Percentiles rank a stretch among this genome's conserved stretches.
These are phyloP conservation scores for Xenus cinereus DNA, from an alignment of 2,113 vertebrate species.

Conservation along the genomic window DNA sequence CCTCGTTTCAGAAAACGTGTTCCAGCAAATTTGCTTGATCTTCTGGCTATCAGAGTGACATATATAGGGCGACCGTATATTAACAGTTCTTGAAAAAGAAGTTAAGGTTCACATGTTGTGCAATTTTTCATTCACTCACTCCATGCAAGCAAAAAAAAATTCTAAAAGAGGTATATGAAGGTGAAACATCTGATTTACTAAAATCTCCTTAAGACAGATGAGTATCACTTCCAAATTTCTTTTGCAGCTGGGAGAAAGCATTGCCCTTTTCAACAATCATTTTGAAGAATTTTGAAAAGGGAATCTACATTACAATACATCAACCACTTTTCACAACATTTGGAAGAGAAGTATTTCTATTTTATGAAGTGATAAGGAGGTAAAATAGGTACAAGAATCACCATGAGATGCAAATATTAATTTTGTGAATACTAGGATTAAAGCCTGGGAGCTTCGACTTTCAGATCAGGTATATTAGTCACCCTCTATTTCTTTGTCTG, in stretches of 20 bases:
- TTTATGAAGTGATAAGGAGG: background rate
- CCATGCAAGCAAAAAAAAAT: background rate
- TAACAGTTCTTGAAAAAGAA: slow-evolving; percentile 82
- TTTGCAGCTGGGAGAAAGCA: background rate
- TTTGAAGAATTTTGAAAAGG: background rate
- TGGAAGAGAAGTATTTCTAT: background rate
- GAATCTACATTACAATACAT: background rate
- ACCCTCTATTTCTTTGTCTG: background rate
- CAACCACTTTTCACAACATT: background rate
- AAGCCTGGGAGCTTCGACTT: background rate
- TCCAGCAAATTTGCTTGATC: slow-evolving; percentile 95
- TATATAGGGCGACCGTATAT: slow-evolving; percentile 95
- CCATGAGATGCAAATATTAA: background rate
- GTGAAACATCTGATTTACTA: background rate
- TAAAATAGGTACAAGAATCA: background rate
- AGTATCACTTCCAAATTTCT: background rate
- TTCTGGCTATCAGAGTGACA: slow-evolving; percentile 94
- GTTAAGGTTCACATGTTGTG: slow-evolving; percentile 72
- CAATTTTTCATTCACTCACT: background rate
- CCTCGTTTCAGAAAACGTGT: slow-evolving; percentile 98
- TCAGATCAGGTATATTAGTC: background rate
- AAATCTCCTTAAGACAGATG: background rate
- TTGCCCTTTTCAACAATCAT: background rate
- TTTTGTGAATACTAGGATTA: background rate
- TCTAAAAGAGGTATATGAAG: background rate